Evolutionary conservation across 1,140 invertebrate genomes (phyloP).

Genomic region (Rhyacophila brunnea): DNA sequence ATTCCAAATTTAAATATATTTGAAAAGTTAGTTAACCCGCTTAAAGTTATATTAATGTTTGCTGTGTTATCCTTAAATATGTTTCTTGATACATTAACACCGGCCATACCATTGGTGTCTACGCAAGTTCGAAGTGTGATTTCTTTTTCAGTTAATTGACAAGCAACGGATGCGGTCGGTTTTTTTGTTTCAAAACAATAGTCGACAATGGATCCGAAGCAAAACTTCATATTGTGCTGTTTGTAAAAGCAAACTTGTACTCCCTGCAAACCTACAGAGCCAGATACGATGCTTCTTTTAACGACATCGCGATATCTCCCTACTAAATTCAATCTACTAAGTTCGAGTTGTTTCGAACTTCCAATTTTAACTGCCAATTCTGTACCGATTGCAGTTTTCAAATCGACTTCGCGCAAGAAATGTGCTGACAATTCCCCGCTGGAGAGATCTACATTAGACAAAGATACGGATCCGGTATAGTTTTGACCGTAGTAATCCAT

Average conservation of each 20-base stretch:
- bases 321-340: conserved; percentile 12
- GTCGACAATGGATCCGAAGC: conserved; percentile 24
- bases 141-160: conserved; percentile 20
- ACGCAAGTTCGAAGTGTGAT: conserved; percentile 11
- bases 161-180: conserved; percentile 17
- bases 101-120: conserved; percentile 17
- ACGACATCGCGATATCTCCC: conserved; percentile 18
- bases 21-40: conserved; percentile 15
- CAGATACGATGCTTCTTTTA: conserved; percentile 8
- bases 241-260: conserved; percentile 27
- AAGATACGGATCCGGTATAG: conserved; percentile 21
- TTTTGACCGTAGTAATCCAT: conserved; percentile 26
- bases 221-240: conserved; percentile 13
- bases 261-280: conserved; percentile 20
- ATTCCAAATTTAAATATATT: conserved; percentile 18
- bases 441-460: conserved; percentile 6
- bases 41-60: conserved; percentile 14
- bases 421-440: conserved; percentile 18
- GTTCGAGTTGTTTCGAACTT: background rate
- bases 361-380: conserved; percentile 19
- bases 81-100: conserved; percentile 17
- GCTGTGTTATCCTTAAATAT: conserved; percentile 6
- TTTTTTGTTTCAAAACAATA: conserved; percentile 20
- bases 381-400: conserved; percentile 18
- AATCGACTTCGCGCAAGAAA: conserved; percentile 26